Evolutionary conservation across 2,797 vertebrate genomes (phyloP), one percentile per base, ranked within the genome.

Genomic region (Hypotaenidia philippensis): DNA sequence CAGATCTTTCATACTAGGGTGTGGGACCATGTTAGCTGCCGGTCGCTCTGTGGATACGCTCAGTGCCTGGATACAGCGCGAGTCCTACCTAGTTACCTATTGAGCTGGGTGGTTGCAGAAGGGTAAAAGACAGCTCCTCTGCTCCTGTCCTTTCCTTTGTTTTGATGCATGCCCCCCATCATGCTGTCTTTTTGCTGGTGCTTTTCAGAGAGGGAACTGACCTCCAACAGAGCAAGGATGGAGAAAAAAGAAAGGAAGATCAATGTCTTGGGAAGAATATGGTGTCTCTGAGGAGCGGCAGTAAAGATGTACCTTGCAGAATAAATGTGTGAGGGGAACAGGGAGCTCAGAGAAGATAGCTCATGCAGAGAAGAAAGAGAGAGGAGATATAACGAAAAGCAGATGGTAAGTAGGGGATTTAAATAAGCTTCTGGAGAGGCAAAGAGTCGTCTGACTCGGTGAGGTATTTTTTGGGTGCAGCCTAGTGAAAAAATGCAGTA

Each of bases 221-320:
- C 60, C 68, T 92, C 81, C 78, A 78, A 13, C 17, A 56, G 70
- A 84, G 29, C n/a, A 91, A 14, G 18, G 69, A 75, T 55, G 34
- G 65, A 91, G 49, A 44, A 93, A 40, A 85, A 89, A 25, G 21
- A 16, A 71, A 50, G 66, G 41, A 88, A 95, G 85, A 91, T 52
- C 87, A 90, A 63, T 52, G 66, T 56, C 83, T 72, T 66, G 19
- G 55, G 63, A 95, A 94, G 77, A 76, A 64, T 26, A 5, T 5
- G 12, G 63, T 86, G 63, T 86, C 70, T 75, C 76, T 21, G 65
- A 93, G 50, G 34, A 94, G 31, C 41, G 27, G 23, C 56, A 82
- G 40, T 59, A 88, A 88, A 95, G 90, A 93, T 10, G 66, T 52
- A 63, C 47, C 47, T 90, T 81, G 65, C 70, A 89, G 74, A 93